Percentiles rank a stretch among this genome's conserved stretches.
These are phyloP conservation scores for Etheostoma perlongum DNA, from an alignment of 2,797 vertebrate genomes.

Conservation along the genomic window DNA sequence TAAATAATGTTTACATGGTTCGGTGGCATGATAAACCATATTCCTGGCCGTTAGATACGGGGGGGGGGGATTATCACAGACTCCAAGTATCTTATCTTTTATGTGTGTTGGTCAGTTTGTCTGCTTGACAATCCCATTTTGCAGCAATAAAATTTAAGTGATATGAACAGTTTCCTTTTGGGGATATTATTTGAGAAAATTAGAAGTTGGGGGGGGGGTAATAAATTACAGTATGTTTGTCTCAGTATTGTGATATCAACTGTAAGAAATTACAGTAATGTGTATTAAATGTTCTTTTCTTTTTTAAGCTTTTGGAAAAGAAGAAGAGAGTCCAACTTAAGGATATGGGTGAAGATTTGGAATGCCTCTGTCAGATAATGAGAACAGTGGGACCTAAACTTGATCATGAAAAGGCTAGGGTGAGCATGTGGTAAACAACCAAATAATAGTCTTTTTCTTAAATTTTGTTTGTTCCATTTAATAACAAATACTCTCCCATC, in stretches of 20 bases:
- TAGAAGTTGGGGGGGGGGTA: too few relatives aligned
- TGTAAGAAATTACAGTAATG: not conserved
- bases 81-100: too few relatives aligned
- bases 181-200: too few relatives aligned
- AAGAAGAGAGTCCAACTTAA: slow-evolving; percentile 99
- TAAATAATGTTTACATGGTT: not conserved
- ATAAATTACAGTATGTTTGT: too few relatives aligned
- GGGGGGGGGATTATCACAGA: too few relatives aligned
- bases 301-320: slow-evolving; percentile 97
- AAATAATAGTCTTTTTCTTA: rapidly evolving
- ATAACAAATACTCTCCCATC: not conserved
- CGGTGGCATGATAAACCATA: not conserved
- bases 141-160: too few relatives aligned
- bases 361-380: slow-evolving; percentile 99
- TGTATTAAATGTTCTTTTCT: not conserved
- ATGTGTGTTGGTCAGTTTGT: too few relatives aligned
- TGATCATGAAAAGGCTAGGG: slow-evolving; percentile 98
- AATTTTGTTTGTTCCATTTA: not conserved
- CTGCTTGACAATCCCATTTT: too few relatives aligned
- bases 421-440: slow-evolving; percentile 61
- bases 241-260: not conserved
- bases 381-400: slow-evolving; percentile 99
- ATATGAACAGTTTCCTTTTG: too few relatives aligned
- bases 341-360: slow-evolving; percentile 99
- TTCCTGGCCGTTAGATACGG: not conserved